A percentile compares a stretch with the other conserved stretches of the same genome.
phyloP scores from a whole-genome alignment of 2,113 vertebrate species.

The Sitta europaea region DNA sequence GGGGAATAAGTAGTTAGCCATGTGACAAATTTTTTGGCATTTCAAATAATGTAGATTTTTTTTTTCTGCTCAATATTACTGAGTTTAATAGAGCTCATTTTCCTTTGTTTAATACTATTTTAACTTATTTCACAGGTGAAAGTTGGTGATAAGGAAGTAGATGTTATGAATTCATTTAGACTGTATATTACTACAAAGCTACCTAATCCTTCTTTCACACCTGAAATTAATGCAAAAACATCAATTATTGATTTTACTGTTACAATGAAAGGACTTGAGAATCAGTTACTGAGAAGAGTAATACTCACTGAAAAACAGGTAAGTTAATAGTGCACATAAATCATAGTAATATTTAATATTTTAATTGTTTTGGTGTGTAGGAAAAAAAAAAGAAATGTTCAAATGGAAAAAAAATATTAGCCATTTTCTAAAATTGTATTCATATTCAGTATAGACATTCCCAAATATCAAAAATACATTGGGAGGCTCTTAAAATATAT shows the following conservation, averaged over 20 bases:
- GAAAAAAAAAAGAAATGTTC: neutral
- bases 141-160: slow-evolving; percentile 78
- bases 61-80: neutral
- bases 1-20: neutral
- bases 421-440: neutral
- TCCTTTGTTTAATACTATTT: neutral
- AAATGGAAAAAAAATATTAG: neutral
- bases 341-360: neutral
- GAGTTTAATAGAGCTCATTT: neutral
- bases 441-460: neutral
- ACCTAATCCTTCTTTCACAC: slow-evolving; percentile 77
- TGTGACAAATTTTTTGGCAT: neutral
- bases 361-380: neutral
- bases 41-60: neutral
- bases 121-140: slow-evolving; percentile 66
- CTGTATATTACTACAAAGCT: slow-evolving; percentile 78
- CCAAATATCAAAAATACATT: neutral
- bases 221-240: slow-evolving; percentile 79
- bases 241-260: slow-evolving; percentile 81
- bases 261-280: slow-evolving; percentile 79
- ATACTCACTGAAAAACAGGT: slow-evolving; percentile 81
- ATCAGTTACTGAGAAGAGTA: slow-evolving; percentile 77
- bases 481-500: neutral
- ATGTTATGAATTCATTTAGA: slow-evolving; percentile 74
- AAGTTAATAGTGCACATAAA: neutral